phyloP scores from a whole-genome alignment of 2,888 invertebrate genomes.

The Panopea generosa region DNA sequence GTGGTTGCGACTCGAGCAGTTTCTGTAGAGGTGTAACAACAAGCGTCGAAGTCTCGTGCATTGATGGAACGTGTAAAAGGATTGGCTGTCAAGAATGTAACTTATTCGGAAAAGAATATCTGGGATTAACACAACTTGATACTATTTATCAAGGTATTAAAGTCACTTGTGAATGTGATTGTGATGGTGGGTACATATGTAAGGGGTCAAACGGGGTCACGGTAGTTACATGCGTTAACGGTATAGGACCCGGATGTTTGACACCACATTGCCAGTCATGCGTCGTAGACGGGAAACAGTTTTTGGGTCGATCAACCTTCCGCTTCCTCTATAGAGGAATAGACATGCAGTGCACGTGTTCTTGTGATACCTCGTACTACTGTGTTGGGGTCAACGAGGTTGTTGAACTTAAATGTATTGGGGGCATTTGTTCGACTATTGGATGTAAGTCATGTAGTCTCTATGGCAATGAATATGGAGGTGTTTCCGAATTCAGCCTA shows the following conservation, averaged over 20 bases:
- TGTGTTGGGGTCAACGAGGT: slow-evolving; percentile 45
- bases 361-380: slow-evolving; percentile 52
- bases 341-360: slow-evolving; percentile 54
- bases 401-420: slow-evolving; percentile 45
- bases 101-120: slow-evolving; percentile 49
- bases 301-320: slow-evolving; percentile 26
- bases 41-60: slow-evolving; percentile 54
- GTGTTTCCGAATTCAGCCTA: slow-evolving; percentile 66
- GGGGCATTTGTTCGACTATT: slow-evolving; percentile 48
- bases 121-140: slow-evolving; percentile 45
- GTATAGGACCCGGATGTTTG: slow-evolving; percentile 47
- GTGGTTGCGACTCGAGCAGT: slow-evolving; percentile 56
- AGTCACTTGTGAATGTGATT: slow-evolving; percentile 49
- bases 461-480: slow-evolving; percentile 60
- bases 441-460: slow-evolving; percentile 70
- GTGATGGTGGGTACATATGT: slow-evolving; percentile 53
- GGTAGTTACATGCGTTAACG: slow-evolving; percentile 38
- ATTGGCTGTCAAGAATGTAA: slow-evolving; percentile 53
- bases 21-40: slow-evolving; percentile 52
- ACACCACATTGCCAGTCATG: slow-evolving; percentile 33
- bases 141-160: slow-evolving; percentile 39
- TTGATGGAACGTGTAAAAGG: slow-evolving; percentile 37
- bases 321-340: slow-evolving; percentile 38
- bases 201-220: slow-evolving; percentile 18
- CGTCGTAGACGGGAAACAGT: slow-evolving; percentile 31